phyloP scores from a whole-genome alignment of 1,140 invertebrate genomes.

The Helicoverpa armigera region DNA sequence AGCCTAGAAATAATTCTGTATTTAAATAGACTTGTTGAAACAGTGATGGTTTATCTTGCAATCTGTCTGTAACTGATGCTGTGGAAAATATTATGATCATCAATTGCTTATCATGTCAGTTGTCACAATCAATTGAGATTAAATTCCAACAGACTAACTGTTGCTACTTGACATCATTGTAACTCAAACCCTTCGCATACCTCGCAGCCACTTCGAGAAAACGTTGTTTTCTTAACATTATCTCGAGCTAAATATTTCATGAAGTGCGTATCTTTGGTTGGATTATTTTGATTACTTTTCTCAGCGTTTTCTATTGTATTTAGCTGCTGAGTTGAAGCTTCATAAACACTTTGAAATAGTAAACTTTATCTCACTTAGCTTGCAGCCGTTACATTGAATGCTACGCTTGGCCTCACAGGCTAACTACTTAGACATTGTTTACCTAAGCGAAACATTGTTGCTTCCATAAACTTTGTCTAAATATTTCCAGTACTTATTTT shows the following conservation, averaged over 20 bases:
- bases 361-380: background rate
- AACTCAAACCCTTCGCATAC: background rate
- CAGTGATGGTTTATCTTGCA: background rate
- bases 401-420: constrained; percentile 18
- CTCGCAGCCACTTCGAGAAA: background rate
- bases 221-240: background rate
- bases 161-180: constrained; percentile 23
- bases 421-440: constrained; percentile 23
- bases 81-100: constrained; percentile 22
- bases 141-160: constrained; percentile 14
- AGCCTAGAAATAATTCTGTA: background rate
- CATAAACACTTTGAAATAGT: constrained; percentile 21
- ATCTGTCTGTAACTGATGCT: background rate
- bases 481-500: background rate
- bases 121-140: constrained; percentile 10
- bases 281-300: constrained; percentile 6
- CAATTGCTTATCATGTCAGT: background rate
- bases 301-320: background rate
- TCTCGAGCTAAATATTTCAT: background rate
- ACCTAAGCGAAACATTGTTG: constrained; percentile 5
- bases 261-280: background rate
- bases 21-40: background rate
- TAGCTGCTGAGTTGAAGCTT: constrained; percentile 2
- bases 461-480: constrained; percentile 9
- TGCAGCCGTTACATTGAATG: constrained; percentile 19